Evolutionary conservation across 1,140 invertebrate genomes (phyloP), one percentile per base, ranked within the genome.

Genomic region (Mercenaria mercenaria): DNA sequence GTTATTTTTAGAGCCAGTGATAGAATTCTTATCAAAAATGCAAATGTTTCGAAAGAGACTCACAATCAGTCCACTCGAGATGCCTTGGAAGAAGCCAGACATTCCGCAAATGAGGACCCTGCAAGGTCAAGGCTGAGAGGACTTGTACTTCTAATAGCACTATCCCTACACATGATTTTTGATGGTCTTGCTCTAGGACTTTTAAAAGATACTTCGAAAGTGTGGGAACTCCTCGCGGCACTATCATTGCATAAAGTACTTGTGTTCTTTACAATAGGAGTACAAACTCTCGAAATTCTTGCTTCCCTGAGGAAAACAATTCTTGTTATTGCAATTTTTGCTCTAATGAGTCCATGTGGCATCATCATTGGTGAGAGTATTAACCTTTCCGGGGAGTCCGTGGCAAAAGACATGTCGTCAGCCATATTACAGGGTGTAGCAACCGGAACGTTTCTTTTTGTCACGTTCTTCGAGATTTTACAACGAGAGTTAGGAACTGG

Each of bases 391-490:
- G 74, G 86, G 6, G 79, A 94, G 37, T 59, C 52, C 1, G 1
- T 43, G 0, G 81, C 91, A 1, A 93, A 95, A 6, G 91, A 94
- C 29, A 77, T 97, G 43, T 77, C 96, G 13, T 96, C 96, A 91
- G 96, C 96, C 0, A 92, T 96, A 67, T 93, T 97, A 41, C 96
- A 97, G 93, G 97, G 96, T 41, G 86, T 99, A 26, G 98, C 98
- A 20, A 98, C 97, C 18, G 98, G 98, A 47, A 99, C 98, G 0
- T 97, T 99, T 61, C 96, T 99, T 0, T 99, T 99, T 95, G 98
- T 99, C 61, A 98, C 98, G 0, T 98, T 99, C 47, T 98, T 98
- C 93, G 98, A 99, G 96, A 97, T 99, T 50, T 95, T 99, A 52
- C 98, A 95, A 11, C 93, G 95, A 76, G 96, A 96, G 89, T 85